Evolutionary conservation across 2,113 vertebrate species (phyloP).

Genomic region (Ursus arctos): DNA sequence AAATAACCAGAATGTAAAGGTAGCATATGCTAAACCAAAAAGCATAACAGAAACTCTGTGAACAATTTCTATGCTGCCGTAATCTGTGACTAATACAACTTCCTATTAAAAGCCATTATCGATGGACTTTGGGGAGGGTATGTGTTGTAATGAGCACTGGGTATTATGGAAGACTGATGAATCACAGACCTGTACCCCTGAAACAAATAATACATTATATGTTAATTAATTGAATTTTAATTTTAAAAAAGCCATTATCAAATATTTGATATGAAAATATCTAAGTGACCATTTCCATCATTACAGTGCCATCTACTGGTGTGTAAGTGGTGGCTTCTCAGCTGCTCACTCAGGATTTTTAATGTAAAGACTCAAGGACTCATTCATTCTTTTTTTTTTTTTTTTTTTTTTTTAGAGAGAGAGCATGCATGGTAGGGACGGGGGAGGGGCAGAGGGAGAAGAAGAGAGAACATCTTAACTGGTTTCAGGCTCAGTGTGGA

Average conservation of each 20-base stretch:
- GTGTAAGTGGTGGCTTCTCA: background rate
- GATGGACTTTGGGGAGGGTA: background rate
- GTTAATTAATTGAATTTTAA: too few species aligned
- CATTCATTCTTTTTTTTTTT: background rate
- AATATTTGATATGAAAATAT: constrained; percentile 13
- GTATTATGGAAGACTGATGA: background rate
- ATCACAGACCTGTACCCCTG: background rate
- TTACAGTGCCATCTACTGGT: constrained; percentile 83
- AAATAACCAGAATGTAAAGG: background rate
- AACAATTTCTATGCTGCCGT: background rate
- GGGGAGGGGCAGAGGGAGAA: background rate
- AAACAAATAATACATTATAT: background rate
- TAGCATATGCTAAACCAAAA: background rate
- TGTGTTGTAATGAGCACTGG: background rate
- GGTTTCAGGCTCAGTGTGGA: background rate
- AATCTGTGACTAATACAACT: background rate
- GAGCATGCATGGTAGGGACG: background rate
- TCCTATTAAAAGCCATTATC: background rate
- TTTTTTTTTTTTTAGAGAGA: background rate
- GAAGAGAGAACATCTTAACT: background rate
- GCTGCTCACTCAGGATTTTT: background rate
- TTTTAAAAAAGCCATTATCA: background rate
- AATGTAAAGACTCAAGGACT: background rate
- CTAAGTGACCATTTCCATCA: background rate
- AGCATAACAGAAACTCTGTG: background rate